Base-by-base conservation (phyloP, 2,888 invertebrate species). In the Acleris holmiana region DNA sequence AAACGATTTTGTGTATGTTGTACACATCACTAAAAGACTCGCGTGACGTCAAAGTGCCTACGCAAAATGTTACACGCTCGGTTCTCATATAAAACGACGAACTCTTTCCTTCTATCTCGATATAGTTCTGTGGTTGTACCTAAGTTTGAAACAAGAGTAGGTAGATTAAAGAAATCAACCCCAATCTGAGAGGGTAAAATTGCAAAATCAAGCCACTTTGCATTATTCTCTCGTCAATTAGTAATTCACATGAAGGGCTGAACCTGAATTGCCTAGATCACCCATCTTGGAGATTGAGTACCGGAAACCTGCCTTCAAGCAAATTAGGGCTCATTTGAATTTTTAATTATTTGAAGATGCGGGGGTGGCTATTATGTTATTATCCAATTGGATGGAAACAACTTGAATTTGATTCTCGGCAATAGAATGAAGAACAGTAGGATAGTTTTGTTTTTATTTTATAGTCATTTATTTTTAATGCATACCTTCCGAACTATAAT, bases 321-420 rank as follows among this genome's bases (percentile, higher is more conserved):
- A 76, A 80, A 85, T 85, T 84, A 82, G 79, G 82, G 82, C 77
- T 77, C 83, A 84, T 86, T 84, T 89, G 77, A 84, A 88, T 83
- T 85, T 80, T 80, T 76, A 66, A 76, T 72, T 64, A 68, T 70
- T 74, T 80, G 74, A 80, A 84, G 82, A 79, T 77, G 60, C 23
- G 64, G 69, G 74, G 72, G 75, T 71, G 70, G 69, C 23, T 25
- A 55, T 48, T 55, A 40, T 48, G 70, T 72, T 65, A 68, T 68
- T 66, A 61, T 67, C 69, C 75, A 79, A 71, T 78, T 76, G 74
- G 64, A 72, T 74, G 79, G 78, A 80, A 80, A 75, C 65, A 70
- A 76, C 76, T 81, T 78, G 82, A 84, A 83, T 64, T 58, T 53
- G 41, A 47, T 53, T 54, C n/a, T 35, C 57, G 8, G 23, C 15